Evolutionary conservation across 2,113 vertebrate species (phyloP), one percentile per base, ranked within the genome.

Genomic region (Scophthalmus maximus): DNA sequence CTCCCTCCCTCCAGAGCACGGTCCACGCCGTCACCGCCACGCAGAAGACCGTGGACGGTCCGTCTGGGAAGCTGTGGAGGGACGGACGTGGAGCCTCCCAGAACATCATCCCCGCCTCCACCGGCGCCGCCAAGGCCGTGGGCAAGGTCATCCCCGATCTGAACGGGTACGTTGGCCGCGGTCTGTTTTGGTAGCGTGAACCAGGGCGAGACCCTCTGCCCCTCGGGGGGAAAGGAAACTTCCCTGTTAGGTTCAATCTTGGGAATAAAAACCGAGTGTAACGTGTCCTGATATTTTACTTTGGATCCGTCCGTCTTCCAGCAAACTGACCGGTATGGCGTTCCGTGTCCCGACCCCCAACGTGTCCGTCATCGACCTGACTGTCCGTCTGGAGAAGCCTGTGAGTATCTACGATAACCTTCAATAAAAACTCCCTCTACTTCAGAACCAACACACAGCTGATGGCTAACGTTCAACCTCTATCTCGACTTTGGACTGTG

Each of bases 21-120:
- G 96, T 99, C 68, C 97, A 99, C 4, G 95, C 97, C 36, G 93
- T 96, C 93, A 99, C 97, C 20, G 97, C 97, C 77, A 99, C 96
- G 55, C 97, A 99, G 92, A 98, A 99, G 93, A 98, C 96, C 0
- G 97, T 99, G 84, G 97, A 99, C 1, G 97, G 97, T 6, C 97
- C 97, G 30, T 98, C 96, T 8, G 96, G 96, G 0, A 99, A 98
- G 71, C 63, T 96, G 90, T 99, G 97, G 97, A 92, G 97, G 32
- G 97, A 99, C 46, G 97, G 97, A 23, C 95, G 97, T 65, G 96
- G 97, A 15, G 97, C 97, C 51, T 91, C 93, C 80, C 97, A 98
- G 94, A 99, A 99, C 91, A 99, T 99, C 86, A 98, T 99, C 82
- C 97, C 97, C 11, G 97, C 97, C 4, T 97, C 96, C 20, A 99